phyloP scores from a whole-genome alignment of 2,888 invertebrate species.

The Lasioglossum leucozonium region DNA sequence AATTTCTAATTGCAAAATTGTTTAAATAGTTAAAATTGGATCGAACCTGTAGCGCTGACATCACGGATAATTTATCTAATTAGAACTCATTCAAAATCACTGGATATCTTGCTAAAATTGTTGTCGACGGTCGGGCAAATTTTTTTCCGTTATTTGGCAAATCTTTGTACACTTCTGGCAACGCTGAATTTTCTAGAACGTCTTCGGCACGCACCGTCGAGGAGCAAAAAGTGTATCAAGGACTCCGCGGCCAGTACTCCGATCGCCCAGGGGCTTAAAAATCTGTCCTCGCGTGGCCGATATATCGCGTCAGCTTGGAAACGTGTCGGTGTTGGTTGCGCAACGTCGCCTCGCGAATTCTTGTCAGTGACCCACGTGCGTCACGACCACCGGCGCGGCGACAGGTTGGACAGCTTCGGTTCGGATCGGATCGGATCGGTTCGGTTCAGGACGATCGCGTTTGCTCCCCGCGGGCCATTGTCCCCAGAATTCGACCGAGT shows the following conservation, averaged over 20 bases:
- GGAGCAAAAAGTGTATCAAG: not conserved
- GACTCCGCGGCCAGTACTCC: not conserved
- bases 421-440: conserved; percentile 16
- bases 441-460: not conserved
- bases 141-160: no score
- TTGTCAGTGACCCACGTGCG: conserved; percentile 39
- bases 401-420: conserved; percentile 34
- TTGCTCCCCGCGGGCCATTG: not conserved
- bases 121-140: no score
- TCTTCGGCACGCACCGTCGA: not conserved
- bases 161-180: not conserved
- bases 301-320: not conserved
- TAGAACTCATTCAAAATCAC: not conserved
- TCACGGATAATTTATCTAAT: no score
- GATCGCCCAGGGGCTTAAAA: not conserved
- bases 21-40: no score
- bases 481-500: conserved; percentile 32
- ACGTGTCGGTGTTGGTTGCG: conserved; percentile 4
- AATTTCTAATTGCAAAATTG: no score
- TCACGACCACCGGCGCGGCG: conserved; percentile 30
- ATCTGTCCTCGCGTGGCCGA: not conserved
- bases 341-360: conserved; percentile 21
- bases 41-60: no score
- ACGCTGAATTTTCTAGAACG: not conserved
- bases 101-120: not conserved